These are phyloP conservation scores for Punctoribates punctum DNA, from an alignment of 2,888 invertebrate species.

Conservation along the genomic window DNA sequence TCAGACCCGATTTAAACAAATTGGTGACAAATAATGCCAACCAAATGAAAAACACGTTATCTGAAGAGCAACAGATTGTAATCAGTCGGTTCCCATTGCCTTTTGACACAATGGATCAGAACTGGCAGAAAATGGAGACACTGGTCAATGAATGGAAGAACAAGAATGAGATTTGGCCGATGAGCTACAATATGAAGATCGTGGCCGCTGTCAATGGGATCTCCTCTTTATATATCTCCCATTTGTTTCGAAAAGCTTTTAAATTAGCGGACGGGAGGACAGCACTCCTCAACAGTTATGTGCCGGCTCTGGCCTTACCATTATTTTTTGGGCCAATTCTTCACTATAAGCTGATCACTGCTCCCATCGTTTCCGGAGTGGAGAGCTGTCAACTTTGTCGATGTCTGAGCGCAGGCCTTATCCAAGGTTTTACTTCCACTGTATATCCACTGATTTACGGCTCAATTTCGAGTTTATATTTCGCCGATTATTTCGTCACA, in stretches of 20 bases:
- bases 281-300: background rate
- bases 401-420: background rate
- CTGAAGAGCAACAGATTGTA: background rate
- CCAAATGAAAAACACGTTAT: background rate
- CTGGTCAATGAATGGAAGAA: background rate
- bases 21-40: background rate
- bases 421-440: background rate
- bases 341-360: background rate
- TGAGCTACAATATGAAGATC: background rate
- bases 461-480: conserved; percentile 1
- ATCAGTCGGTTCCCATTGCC: background rate
- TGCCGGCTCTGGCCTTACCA: background rate
- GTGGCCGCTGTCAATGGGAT: background rate
- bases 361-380: background rate
- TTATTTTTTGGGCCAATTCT: background rate
- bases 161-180: background rate
- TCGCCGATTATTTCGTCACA: background rate
- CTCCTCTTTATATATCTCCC: background rate
- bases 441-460: background rate
- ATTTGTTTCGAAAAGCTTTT: background rate
- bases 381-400: background rate
- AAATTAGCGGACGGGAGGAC: conserved; percentile 19
- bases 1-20: background rate
- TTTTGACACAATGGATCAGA: background rate
- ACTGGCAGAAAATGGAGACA: background rate